Conservation (phyloP, 2,113 vertebrate genomes). For the Gopherus evgoodei region DNA sequence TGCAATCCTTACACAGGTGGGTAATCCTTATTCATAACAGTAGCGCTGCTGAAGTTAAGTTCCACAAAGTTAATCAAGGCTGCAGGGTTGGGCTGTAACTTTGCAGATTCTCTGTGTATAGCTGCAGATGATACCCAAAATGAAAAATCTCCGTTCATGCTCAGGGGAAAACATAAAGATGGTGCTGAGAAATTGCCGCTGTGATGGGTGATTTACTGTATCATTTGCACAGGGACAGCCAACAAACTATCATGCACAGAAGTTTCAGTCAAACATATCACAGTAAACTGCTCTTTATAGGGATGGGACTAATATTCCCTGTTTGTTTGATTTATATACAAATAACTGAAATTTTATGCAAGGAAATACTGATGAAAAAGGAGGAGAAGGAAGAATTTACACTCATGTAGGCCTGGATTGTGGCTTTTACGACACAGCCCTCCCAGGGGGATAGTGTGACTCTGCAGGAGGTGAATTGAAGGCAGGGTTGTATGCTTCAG, state of each 20-base stretch:
- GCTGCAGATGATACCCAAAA: background rate
- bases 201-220: conserved; percentile 31
- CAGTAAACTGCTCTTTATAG: conserved; percentile 69
- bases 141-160: conserved; percentile 21
- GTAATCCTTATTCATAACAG: background rate
- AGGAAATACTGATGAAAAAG: conserved; percentile 54
- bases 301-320: conserved; percentile 47
- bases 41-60: background rate
- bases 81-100: background rate
- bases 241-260: conserved; percentile 9
- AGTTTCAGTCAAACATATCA: conserved; percentile 58
- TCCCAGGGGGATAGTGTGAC: background rate
- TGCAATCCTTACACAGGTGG: background rate
- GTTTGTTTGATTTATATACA: conserved; percentile 47
- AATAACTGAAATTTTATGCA: conserved; percentile 51
- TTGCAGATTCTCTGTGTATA: background rate
- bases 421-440: background rate
- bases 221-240: conserved; percentile 55
- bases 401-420: background rate
- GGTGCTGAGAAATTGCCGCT: conserved; percentile 24
- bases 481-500: background rate
- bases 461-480: background rate
- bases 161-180: conserved; percentile 53
- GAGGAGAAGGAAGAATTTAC: conserved; percentile 18
- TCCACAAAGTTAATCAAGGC: background rate